Base-by-base conservation (phyloP, 2,797 vertebrate genomes). In the Meda fulgida region DNA sequence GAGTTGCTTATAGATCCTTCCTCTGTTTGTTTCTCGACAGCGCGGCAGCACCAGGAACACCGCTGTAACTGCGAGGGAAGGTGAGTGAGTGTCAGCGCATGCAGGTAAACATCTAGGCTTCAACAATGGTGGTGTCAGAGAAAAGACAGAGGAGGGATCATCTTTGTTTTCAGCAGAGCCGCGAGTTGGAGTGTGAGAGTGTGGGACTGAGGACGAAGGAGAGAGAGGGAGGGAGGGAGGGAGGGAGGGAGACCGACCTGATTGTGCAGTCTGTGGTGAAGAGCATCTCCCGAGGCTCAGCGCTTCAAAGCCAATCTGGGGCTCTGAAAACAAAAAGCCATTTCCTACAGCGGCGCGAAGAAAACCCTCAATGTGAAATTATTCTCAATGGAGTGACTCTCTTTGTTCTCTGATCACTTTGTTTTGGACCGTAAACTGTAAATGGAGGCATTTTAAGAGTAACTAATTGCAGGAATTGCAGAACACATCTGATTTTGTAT, bases 291-390 rank as follows among this genome's bases (percentile, higher is more conserved):
- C 71, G 65, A 87, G 87, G 88, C 89, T 90, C 89, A 88, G 86
- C 69, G 90, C 91, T 92, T 93, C 91, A 92, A 93, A 94, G 92
- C 89, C 89, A 89, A 92, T 92, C 89, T 89, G 91, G 93, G 89
- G 83, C 80, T 85, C 85, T 90, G 89, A 87, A 92, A 93, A 89
- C 93, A 92, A 92, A 93, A 92, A 92, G 89, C 92, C 88, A 92
- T 95, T 94, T 93, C 92, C 89, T 81, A 70, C 91, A 92, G 67
- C 40, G 21, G 75, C 75, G 84, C 75, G 69, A 69, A 83, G 76
- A 84, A 80, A 75, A 69, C 89, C 86, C 76, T 86, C 21, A 88
- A 87, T 88, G 78, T 87, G 73, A 90, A 86, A 89, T 87, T 69
- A 86, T 89, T 86, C 60, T 55, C 88, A 85, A 83, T 83, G 80